Percentiles rank a stretch among this genome's conserved stretches.
phyloP scores from a whole-genome alignment of 1,140 invertebrate genomes.

The Danaus melanippus region DNA sequence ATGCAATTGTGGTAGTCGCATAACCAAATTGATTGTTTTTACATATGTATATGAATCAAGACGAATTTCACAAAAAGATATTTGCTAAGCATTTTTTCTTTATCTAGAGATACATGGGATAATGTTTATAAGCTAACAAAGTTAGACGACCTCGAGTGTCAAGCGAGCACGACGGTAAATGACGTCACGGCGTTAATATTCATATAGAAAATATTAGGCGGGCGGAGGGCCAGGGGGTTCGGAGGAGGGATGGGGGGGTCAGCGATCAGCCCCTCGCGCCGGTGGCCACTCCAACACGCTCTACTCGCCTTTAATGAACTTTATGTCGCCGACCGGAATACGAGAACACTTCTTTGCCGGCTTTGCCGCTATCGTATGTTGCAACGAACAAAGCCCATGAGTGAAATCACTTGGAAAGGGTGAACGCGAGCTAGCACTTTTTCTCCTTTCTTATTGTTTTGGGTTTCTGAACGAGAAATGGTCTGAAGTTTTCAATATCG shows the following conservation, averaged over 20 bases:
- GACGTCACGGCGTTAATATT: slow-evolving; percentile 48
- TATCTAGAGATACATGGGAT: slow-evolving; percentile 3
- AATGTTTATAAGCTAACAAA: slow-evolving; percentile 23
- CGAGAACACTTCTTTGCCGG: slow-evolving; percentile 61
- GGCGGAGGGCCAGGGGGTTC: slow-evolving; percentile 19
- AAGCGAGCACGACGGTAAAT: slow-evolving; percentile 28
- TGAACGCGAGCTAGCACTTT: slow-evolving; percentile 48
- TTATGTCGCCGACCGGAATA: slow-evolving; percentile 60
- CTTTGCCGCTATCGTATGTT: slow-evolving; percentile 58
- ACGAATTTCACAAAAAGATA: too few species aligned
- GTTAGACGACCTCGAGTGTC: slow-evolving; percentile 24
- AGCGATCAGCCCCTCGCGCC: slow-evolving; percentile 47
- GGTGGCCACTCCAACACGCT: slow-evolving; percentile 63
- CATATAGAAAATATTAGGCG: slow-evolving; percentile 62
- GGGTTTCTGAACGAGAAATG: slow-evolving; percentile 31
- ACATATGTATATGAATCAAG: too few species aligned
- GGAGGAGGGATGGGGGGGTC: slow-evolving; percentile 21
- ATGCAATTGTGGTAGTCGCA: too few species aligned
- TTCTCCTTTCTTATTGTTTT: slow-evolving; percentile 55
- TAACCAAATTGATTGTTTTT: too few species aligned
- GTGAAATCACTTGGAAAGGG: slow-evolving; percentile 56
- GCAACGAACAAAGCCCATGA: slow-evolving; percentile 61
- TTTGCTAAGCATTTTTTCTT: too few species aligned
- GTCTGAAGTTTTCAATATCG: background rate
- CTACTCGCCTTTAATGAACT: slow-evolving; percentile 66